phyloP scores from a whole-genome alignment of 1,140 invertebrate species.

The Metopolophium dirhodum region DNA sequence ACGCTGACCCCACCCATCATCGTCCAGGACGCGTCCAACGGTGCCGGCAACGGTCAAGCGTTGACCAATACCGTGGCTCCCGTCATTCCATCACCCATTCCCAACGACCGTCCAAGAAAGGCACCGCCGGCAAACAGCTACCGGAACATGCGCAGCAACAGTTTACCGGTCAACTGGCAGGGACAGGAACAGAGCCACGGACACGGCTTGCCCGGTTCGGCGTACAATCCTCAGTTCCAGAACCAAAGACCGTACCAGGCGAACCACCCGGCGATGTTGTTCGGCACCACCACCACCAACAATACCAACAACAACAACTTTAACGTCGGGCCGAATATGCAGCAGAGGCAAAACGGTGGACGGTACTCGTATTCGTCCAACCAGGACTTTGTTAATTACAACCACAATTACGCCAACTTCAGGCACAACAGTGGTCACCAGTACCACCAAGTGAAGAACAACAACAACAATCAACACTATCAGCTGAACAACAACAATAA shows the following conservation, averaged over 20 bases:
- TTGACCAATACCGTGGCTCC: neutral
- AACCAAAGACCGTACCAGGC: constrained; percentile 11
- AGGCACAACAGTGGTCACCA: neutral
- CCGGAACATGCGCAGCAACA: constrained; percentile 52
- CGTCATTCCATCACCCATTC: neutral
- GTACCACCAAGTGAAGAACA: constrained; percentile 32
- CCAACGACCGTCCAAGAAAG: neutral
- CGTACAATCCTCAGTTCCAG: constrained; percentile 5
- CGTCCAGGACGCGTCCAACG: neutral
- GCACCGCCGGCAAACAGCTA: neutral
- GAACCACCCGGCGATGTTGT: neutral
- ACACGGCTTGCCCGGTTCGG: neutral
- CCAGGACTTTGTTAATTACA: constrained; percentile 49
- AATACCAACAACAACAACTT: neutral
- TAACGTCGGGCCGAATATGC: neutral
- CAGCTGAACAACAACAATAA: neutral
- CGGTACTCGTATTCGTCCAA: constrained; percentile 52
- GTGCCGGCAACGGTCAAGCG: neutral
- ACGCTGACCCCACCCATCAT: neutral
- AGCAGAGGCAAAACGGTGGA: constrained; percentile 45
- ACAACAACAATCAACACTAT: constrained; percentile 15
- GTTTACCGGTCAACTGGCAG: constrained; percentile 50
- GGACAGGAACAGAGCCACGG: neutral
- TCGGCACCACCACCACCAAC: constrained; percentile 24
- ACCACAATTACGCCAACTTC: constrained; percentile 41